Base-by-base conservation (phyloP, 2,888 invertebrate species). In the Spodoptera littoralis region DNA sequence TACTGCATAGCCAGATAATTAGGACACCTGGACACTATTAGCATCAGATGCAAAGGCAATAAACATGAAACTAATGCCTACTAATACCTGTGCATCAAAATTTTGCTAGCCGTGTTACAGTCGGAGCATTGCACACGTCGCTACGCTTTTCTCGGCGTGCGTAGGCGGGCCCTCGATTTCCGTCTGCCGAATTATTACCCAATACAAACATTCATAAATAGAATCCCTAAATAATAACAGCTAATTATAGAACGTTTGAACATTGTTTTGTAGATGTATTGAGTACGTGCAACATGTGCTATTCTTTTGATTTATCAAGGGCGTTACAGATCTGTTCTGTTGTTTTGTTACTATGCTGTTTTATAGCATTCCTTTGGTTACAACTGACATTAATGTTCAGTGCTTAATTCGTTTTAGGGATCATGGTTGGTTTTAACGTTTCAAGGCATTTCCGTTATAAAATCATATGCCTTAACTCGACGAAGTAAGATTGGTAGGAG, bases 161-260 rank as follows among this genome's bases (percentile, higher is more conserved):
- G 90, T 90, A 88, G 91, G 92, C 81, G 90, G 79, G 86, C 88
- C 86, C 88, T 85, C 85, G 83, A 88, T 89, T 84, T 87, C 88
- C 90, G 84, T 83, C 83, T 81, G 83, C 77, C 79, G 83, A 87
- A 87, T 85, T 82, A 85, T 90, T 90, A 84, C 91, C 84, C 88
- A 90, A 92, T 87, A 75, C 73, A 73, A 73, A 78, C 76, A 71
- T 53, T 65, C 84, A 84, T 77, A 87, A 87, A 90, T 89, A 89
- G 85, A 79, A 70, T 81, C 76, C 84, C 82, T 82, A 84, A 86
- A 88, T 88, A 88, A 87, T 87, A 85, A 81, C 66, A 44, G 11
- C 61, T 79, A 76, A 71, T 79, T 70, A 72, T 81, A 76, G 73
- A 64, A 49, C 60, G 68, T 60, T 63, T 63, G 51, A 77, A 74